Percentiles rank a stretch among this genome's conserved stretches.
Conservation (phyloP, 1,140 invertebrate species). For the Rhagoletis pomonella region DNA sequence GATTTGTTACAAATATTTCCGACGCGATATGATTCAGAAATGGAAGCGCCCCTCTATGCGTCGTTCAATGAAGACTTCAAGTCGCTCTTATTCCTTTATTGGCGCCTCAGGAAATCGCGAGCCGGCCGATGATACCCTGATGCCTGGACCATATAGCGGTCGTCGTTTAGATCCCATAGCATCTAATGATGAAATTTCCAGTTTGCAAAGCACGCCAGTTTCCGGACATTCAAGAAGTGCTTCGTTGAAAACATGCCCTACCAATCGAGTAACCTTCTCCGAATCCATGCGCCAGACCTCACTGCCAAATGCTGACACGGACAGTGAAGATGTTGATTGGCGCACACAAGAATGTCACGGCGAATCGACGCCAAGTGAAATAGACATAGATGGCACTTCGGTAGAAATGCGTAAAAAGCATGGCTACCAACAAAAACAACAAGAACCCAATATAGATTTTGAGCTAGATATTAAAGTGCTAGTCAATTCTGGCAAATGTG, state of each 20-base stretch:
- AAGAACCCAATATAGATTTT: slow-evolving; percentile 96
- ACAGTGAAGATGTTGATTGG: slow-evolving; percentile 80
- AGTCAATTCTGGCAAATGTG: slow-evolving; percentile 97
- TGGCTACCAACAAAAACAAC: slow-evolving; percentile 71
- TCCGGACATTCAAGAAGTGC: slow-evolving; percentile 84
- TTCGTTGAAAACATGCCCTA: slow-evolving; percentile 78
- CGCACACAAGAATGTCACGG: slow-evolving; percentile 61
- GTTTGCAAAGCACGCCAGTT: slow-evolving; percentile 81
- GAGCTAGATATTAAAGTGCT: slow-evolving; percentile 97
- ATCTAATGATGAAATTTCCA: slow-evolving; percentile 75
- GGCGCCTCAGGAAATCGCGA: slow-evolving; percentile 58
- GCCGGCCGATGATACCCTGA: slow-evolving; percentile 63
- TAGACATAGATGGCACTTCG: slow-evolving; percentile 80
- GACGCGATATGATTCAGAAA: slow-evolving; percentile 76
- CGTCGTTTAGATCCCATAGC: slow-evolving; percentile 70
- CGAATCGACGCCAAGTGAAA: slow-evolving; percentile 68
- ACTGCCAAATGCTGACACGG: slow-evolving; percentile 82
- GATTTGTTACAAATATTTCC: slow-evolving; percentile 91
- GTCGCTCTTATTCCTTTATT: slow-evolving; percentile 71
- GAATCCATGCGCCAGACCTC: slow-evolving; percentile 78
- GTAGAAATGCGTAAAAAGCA: slow-evolving; percentile 80
- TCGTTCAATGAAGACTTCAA: slow-evolving; percentile 67
- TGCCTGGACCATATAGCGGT: slow-evolving; percentile 61
- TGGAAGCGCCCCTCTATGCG: slow-evolving; percentile 71
- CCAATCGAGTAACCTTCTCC: slow-evolving; percentile 70